Base-by-base conservation (phyloP, 2,888 invertebrate species). In the Chrysolina haemoptera region DNA sequence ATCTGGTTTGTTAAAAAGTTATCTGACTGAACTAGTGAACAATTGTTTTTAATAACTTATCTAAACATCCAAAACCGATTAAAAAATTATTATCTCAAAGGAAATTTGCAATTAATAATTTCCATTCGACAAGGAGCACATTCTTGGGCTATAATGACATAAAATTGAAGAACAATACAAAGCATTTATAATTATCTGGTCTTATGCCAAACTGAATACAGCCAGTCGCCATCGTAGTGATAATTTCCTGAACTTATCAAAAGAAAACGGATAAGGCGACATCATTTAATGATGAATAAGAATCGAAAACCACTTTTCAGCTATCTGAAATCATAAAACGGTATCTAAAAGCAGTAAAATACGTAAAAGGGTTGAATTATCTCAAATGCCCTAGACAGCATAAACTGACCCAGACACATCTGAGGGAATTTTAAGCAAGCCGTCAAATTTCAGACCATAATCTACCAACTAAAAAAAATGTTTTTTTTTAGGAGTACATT, bases 321-420 rank as follows among this genome's bases (percentile, higher is more conserved):
- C 40, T 55, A 73, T 53, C 50, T 63, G 2, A 65, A 41, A 43
- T 59, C 50, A 70, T 73, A 66, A 70, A 73, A 69, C 43, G 14
- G 69, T 62, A 69, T 73, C 69, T 66, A 27, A 70, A 35, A 69
- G 27, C 46, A 68, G 68, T 41, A 48, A 69, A 73, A 69, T 64
- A 65, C 41, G 35, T 65, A 62, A 66, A 66, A 70, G 66, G 70
- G 73, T 62, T 62, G 69, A 66, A 64, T 74, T 68, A 74, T 67
- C 53, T 70, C 11, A 53, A 11, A 2, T 12, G 20, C 14, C 20
- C 12, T 20, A 53, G 53, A 53, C 18, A 20, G 5, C 53, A 20
- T 53, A 20, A 53, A 53, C 20, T 4, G 53, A 20, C 20, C 53
- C 53, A 18, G 20, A 43, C 53, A 53, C 20, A 18, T 20, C 12